Percentiles rank a stretch among this genome's conserved stretches.
phyloP scores from a whole-genome alignment of 2,888 invertebrate species.

The Bibio marci region DNA sequence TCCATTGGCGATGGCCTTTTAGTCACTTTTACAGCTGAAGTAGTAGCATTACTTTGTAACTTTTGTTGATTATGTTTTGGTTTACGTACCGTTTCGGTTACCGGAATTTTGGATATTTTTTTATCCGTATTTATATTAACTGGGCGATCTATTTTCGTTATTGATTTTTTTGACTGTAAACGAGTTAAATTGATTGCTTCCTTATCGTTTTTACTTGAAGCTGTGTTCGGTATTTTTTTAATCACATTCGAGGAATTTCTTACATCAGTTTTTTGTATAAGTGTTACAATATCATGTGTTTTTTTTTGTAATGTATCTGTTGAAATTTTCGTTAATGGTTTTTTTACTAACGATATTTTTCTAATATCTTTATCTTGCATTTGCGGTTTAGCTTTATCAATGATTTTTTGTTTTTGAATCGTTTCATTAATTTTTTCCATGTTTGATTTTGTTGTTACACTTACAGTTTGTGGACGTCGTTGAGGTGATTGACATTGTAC shows the following conservation, averaged over 20 bases:
- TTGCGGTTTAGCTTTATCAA: neutral
- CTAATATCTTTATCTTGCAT: neutral
- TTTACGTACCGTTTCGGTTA: neutral
- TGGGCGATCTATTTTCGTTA: constrained; percentile 7
- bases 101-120: too few relatives aligned
- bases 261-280: neutral
- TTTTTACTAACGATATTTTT: too few relatives aligned
- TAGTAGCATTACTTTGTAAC: neutral
- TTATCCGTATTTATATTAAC: neutral
- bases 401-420: neutral
- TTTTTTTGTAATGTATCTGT: neutral
- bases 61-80: neutral
- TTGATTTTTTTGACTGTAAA: too few relatives aligned
- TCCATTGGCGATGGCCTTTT: neutral
- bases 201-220: too few relatives aligned
- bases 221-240: too few relatives aligned
- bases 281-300: neutral
- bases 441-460: neutral
- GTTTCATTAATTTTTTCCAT: neutral
- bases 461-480: neutral
- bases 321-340: neutral
- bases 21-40: neutral
- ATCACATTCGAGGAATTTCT: too few relatives aligned
- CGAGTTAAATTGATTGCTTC: too few relatives aligned
- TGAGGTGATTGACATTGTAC: neutral